phyloP scores from a whole-genome alignment of 2,797 vertebrate species.

The Rhadinocentrus ornatus region DNA sequence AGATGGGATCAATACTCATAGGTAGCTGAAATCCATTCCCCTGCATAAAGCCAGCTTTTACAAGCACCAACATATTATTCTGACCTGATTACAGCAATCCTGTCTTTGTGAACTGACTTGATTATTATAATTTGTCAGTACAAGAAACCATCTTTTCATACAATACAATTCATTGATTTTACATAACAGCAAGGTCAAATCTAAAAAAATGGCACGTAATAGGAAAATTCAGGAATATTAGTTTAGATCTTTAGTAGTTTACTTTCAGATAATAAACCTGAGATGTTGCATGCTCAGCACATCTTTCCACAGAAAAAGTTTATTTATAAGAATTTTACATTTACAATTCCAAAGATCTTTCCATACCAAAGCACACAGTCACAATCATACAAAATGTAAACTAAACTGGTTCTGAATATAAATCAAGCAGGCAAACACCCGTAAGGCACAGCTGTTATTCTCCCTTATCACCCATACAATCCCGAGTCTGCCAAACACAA shows the following conservation, averaged over 20 bases:
- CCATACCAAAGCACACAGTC: constrained; percentile 1
- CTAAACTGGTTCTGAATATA: constrained; percentile 22
- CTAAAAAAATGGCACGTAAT: neutral
- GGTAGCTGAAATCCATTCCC: constrained; percentile 13
- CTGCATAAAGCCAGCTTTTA: constrained; percentile 8
- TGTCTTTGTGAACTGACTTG: neutral
- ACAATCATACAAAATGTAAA: constrained; percentile 6
- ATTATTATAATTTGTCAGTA: neutral
- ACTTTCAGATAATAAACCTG: neutral
- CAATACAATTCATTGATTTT: neutral
- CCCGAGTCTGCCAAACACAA: constrained; percentile 15
- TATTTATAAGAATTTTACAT: constrained; percentile 20
- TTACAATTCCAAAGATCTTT: constrained; percentile 37
- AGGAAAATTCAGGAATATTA: neutral
- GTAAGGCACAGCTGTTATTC: neutral
- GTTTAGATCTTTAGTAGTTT: constrained; percentile 19
- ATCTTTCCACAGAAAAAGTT: constrained; percentile 8
- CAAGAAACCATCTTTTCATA: neutral
- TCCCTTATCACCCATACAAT: neutral
- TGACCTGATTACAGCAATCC: neutral
- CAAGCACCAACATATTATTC: constrained; percentile 11
- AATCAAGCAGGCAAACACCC: constrained; percentile 13
- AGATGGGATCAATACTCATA: constrained; percentile 41
- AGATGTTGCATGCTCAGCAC: constrained; percentile 10
- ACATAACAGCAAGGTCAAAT: neutral